phyloP scores from a whole-genome alignment of 1,140 invertebrate genomes.

The Hylaeus anthracinus region DNA sequence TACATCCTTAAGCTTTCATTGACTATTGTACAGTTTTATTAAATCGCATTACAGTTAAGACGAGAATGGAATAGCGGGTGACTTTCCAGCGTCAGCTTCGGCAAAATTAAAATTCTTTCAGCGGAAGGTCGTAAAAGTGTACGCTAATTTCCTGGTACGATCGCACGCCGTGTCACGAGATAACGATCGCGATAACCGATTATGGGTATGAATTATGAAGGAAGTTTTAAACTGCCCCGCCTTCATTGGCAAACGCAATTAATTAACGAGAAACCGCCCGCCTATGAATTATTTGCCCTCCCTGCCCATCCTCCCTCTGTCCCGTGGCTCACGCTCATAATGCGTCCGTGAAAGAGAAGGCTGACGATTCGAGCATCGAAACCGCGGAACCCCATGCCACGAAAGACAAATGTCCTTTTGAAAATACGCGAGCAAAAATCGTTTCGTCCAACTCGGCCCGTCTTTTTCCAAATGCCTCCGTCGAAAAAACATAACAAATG shows the following conservation, averaged over 20 bases:
- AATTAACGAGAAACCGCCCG: conserved; percentile 58
- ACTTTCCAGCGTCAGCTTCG: background rate
- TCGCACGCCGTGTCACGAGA: conserved; percentile 43
- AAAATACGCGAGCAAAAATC: conserved; percentile 50
- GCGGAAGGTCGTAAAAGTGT: conserved; percentile 45
- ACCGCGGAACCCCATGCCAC: conserved; percentile 1
- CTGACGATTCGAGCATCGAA: conserved; percentile 18
- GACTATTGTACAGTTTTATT: background rate
- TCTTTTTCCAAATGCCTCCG: conserved; percentile 13
- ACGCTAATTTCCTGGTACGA: conserved; percentile 46
- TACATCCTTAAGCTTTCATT: background rate
- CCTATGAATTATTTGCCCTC: conserved; percentile 58
- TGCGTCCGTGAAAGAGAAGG: background rate
- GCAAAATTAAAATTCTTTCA: conserved; percentile 55
- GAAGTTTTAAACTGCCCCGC: conserved; percentile 61
- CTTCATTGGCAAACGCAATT: conserved; percentile 61
- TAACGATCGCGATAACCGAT: conserved; percentile 66
- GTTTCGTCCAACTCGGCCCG: conserved; percentile 10
- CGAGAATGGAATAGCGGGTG: background rate
- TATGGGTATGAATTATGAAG: conserved; percentile 62
- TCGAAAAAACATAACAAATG: conserved; percentile 67
- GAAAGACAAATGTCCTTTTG: conserved; percentile 61
- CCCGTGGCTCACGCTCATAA: background rate
- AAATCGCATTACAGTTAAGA: background rate
- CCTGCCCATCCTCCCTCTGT: background rate